Base-by-base conservation (phyloP, 1,140 invertebrate species). In the Vanessa atalanta region DNA sequence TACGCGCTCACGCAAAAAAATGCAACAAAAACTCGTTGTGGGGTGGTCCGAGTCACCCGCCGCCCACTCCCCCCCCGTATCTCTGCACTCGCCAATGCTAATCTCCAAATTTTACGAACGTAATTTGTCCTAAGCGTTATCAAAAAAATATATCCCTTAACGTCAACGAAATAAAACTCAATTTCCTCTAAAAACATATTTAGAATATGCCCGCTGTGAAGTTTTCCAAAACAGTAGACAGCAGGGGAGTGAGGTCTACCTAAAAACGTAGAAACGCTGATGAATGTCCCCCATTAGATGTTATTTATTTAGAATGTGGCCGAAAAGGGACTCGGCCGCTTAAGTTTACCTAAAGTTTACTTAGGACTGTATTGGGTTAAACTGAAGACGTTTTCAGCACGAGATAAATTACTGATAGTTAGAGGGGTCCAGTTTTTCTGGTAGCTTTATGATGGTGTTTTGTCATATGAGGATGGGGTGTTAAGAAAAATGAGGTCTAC, bases 291-390 rank as follows among this genome's bases (percentile, higher is more conserved):
- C 93, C 91, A 93, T 93, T 93, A 93, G 92, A 92, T 88, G 92
- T 93, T 93, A 93, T 93, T 93, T 93, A 93, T 93, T 93, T 93
- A 93, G 92, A 91, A 87, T 90, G 90, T 89, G 90, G 89, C 85
- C 86, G 85, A 90, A 80, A 88, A 88, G 88, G 88, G 87, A 88
- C 84, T 87, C 72, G 82, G 73, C 82, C 83, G 84, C 85, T 89
- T 91, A 89, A 91, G 86, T 91, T 90, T 82, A 81, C 85, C 89
- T 85, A 87, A 86, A 89, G 88, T 93, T 91, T 91, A 90, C 89
- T 91, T 93, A 91, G 89, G 89, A 90, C 88, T 90, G 84, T 89
- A 91, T 91, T 89, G 88, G 89, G 88, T 92, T 92, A 90, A 88
- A 81, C 79, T 83, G 83, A 85, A 87, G 84, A 88, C 86, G 84